Evolutionary conservation across 2,113 vertebrate genomes (phyloP).

Genomic region (Pedetes capensis): DNA sequence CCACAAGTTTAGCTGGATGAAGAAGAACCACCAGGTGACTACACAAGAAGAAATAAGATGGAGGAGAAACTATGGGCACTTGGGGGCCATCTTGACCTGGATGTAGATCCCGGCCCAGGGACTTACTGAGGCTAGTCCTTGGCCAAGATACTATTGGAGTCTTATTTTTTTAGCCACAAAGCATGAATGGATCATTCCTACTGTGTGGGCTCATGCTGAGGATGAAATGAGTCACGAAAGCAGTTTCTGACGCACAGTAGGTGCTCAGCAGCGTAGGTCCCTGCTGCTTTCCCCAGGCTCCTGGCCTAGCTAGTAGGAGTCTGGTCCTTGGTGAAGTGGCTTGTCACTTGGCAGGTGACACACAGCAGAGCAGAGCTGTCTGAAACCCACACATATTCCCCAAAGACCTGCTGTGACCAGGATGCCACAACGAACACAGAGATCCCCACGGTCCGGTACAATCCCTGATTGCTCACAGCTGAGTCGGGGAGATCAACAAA

Average conservation of each 20-base stretch:
- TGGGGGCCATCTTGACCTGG: background rate
- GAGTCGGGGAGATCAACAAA: background rate
- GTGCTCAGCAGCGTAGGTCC: background rate
- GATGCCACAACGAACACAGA: accelerated
- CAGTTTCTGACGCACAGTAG: background rate
- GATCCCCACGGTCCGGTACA: accelerated
- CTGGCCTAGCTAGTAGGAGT: background rate
- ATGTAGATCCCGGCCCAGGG: background rate
- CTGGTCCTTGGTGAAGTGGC: background rate
- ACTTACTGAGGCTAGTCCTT: accelerated
- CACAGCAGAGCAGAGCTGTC: background rate
- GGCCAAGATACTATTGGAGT: background rate
- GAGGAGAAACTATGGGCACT: background rate
- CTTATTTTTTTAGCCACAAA: background rate
- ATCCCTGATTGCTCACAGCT: background rate
- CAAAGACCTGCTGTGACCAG: background rate
- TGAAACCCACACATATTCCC: background rate
- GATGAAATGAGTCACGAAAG: background rate
- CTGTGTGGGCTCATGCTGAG: accelerated
- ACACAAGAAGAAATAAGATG: background rate
- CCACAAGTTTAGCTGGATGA: accelerated
- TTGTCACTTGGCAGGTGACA: background rate
- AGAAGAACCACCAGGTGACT: background rate
- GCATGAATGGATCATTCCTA: background rate
- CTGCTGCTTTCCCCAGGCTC: background rate